Evolutionary conservation across 2,113 vertebrate species (phyloP).

Genomic region (Grammomys surdaster): DNA sequence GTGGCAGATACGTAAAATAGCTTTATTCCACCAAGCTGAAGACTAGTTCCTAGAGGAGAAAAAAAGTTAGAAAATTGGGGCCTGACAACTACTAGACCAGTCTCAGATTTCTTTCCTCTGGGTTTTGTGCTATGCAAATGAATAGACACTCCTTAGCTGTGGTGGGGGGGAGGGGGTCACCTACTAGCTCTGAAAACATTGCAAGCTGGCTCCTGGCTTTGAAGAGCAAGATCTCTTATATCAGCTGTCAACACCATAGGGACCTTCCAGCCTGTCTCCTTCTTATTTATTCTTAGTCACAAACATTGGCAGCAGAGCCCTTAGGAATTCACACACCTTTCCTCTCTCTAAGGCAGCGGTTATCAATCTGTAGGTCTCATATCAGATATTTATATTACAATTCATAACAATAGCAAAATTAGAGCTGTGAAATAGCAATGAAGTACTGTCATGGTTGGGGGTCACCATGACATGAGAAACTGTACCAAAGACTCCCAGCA

Average conservation of each 20-base stretch:
- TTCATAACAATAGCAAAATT: not conserved
- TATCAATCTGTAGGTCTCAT: not conserved
- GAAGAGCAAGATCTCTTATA: not conserved
- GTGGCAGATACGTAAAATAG: conserved; percentile 27
- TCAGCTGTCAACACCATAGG: not conserved
- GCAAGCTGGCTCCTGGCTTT: not conserved
- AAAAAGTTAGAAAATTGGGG: not conserved
- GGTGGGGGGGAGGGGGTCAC: not conserved
- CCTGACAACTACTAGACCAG: not conserved
- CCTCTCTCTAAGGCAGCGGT: not conserved
- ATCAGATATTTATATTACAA: not conserved
- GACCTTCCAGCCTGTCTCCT: not conserved
- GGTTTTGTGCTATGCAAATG: not conserved
- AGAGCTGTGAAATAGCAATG: not conserved
- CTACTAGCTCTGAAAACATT: not conserved
- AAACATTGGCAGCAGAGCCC: not conserved
- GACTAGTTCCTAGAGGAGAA: conserved; percentile 62
- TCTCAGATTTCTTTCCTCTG: conserved; percentile 47
- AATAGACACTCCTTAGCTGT: not conserved
- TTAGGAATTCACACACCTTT: not conserved
- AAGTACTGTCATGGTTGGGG: not conserved
- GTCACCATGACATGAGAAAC: not conserved
- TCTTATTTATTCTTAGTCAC: not conserved
- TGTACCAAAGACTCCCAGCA: not conserved
- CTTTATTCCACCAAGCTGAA: conserved; percentile 30